A percentile compares a stretch with the other conserved stretches of the same genome.
These are phyloP conservation scores for Hippocampus abdominalis DNA, from an alignment of 2,113 vertebrate genomes.

Conservation along the genomic window DNA sequence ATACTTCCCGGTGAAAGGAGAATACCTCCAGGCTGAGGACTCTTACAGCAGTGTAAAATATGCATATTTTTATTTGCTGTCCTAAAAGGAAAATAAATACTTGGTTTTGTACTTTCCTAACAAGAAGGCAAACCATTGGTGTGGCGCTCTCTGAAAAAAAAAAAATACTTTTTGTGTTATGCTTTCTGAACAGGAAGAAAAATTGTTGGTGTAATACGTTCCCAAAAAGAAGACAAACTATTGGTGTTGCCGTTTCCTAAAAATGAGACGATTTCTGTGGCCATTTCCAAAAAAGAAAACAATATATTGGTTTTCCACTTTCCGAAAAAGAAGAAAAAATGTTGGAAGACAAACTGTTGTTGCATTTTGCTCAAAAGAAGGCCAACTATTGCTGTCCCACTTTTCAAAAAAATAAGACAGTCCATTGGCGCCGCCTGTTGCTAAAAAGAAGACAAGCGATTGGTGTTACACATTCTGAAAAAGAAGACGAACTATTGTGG, in stretches of 20 bases:
- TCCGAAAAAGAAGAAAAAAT: too few species aligned
- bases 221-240: background rate
- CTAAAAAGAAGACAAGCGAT: too few species aligned
- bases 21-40: background rate
- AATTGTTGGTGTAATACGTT: background rate
- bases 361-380: background rate
- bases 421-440: too few species aligned
- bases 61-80: too few species aligned
- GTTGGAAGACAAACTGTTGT: background rate
- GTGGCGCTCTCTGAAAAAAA: background rate
- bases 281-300: background rate
- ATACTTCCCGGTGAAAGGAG: background rate
- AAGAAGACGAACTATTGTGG: background rate
- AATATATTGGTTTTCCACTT: background rate
- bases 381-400: background rate
- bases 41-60: too few species aligned
- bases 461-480: too few species aligned
- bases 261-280: too few species aligned
- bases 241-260: too few species aligned
- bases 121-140: background rate
- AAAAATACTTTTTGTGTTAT: background rate
- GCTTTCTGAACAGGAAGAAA: background rate
- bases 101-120: background rate
- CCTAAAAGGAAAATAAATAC: too few species aligned
- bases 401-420: too few species aligned